Evolutionary conservation across 2,797 vertebrate genomes (phyloP).

Genomic region (Gallirallus australis): DNA sequence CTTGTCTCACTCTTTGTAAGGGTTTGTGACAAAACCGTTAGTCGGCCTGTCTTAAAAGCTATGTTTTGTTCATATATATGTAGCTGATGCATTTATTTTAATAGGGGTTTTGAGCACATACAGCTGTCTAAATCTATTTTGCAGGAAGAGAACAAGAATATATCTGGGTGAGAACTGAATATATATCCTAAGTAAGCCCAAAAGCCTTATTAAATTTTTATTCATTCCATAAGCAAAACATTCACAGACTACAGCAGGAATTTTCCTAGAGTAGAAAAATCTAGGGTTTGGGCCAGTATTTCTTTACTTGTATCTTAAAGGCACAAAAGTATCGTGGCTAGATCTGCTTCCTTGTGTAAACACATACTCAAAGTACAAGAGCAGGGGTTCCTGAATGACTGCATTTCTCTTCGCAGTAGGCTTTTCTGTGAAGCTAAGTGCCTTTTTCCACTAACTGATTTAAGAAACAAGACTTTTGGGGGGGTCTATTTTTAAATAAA

Average conservation of each 20-base stretch:
- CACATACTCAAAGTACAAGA: background rate
- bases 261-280: background rate
- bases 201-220: slow-evolving; percentile 35
- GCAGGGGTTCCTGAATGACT: background rate
- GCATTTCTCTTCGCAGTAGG: background rate
- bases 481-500: background rate
- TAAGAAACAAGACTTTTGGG: background rate
- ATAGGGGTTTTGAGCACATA: background rate
- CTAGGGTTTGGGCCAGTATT: background rate
- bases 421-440: background rate
- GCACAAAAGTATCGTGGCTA: background rate
- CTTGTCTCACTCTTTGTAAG: background rate
- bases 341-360: background rate
- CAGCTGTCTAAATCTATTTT: slow-evolving; percentile 13
- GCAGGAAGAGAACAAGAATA: background rate
- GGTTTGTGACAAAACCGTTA: background rate
- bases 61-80: background rate
- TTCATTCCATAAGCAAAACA: slow-evolving; percentile 20
- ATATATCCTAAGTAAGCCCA: slow-evolving; percentile 9
- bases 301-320: background rate
- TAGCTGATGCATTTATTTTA: background rate
- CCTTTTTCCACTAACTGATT: background rate
- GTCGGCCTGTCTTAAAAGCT: background rate
- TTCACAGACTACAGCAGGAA: background rate
- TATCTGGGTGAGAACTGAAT: background rate